A percentile compares a stretch with the other conserved stretches of the same genome.
Evolutionary conservation across 2,888 invertebrate genomes (phyloP).

Genomic region (Himalopsyche japonica): DNA sequence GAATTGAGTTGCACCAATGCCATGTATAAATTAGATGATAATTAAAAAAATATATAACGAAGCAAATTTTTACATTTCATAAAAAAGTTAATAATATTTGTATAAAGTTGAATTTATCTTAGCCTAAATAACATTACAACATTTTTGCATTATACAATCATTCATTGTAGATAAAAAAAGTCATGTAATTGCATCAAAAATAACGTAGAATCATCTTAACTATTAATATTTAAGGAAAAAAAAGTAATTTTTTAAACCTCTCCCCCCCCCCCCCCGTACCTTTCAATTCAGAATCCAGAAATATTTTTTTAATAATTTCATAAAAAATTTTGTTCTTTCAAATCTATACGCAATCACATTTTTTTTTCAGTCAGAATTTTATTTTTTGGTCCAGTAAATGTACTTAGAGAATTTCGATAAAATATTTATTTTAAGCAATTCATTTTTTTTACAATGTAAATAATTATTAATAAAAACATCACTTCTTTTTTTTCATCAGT

Average conservation of each 20-base stretch:
- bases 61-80: background rate
- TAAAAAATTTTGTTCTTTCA: too few species aligned
- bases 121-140: background rate
- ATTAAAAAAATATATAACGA: background rate
- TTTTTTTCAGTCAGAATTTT: too few species aligned
- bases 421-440: too few species aligned
- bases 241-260: background rate
- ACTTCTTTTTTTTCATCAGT: too few species aligned
- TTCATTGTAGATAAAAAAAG: conserved; percentile 8
- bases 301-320: too few species aligned
- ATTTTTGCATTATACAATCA: conserved; percentile 38
- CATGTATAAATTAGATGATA: conserved; percentile 15
- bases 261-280: too few species aligned
- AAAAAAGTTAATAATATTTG: background rate
- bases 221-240: background rate
- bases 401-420: too few species aligned
- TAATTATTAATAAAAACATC: too few species aligned
- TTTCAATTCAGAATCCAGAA: background rate
- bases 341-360: too few species aligned
- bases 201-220: background rate
- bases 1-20: conserved; percentile 14
- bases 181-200: background rate
- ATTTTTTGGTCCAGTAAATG: too few species aligned
- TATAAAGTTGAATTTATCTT: background rate
- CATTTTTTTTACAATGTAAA: too few species aligned